Evolutionary conservation across 2,888 invertebrate species (phyloP), one percentile per base, ranked within the genome.

Genomic region (Acleris cristana): DNA sequence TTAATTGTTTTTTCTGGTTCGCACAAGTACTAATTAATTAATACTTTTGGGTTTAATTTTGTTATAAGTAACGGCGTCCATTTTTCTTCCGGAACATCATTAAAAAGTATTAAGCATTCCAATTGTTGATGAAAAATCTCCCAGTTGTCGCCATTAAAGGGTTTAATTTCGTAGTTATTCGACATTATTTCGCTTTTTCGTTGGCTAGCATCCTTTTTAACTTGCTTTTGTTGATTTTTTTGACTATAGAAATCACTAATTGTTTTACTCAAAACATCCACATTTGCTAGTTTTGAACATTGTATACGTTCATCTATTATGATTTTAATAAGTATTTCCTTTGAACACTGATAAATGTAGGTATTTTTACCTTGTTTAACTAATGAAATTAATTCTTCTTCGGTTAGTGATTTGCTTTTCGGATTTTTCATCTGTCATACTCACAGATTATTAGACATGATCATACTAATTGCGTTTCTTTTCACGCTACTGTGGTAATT

Each of bases 41-140:
- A 34, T 34, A 51, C 12, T n/a, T 51, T 51, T 3, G 51, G 51
- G 16, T 10, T 51, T 21, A 51, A 21, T 21, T 51, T 51, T 21
- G 19, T 51, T 5, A 51, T 51, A 8, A 57, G 21, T 21, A 59
- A 44, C 2, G 59, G 59, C 23, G 48, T 48, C 49, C n/a, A 21
- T 51, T 59, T 59, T 26, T 21, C 30, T 26, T 30, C 34, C 1
- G 19, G n/a, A 16, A 49, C 30, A 14, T 59, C 59, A 26, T 59
- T 59, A 23, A 59, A 23, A n/a, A 49, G 2, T 7, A 59, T 59
- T n/a, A 59, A n/a, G 26, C 59, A 59, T 26, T 59, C 59, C n/a
- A 59, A 49, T 59, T 59, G 59, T 26, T 59, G 59, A n/a, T 59
- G 21, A 30, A 59, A 59, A 49, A 16, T 16, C 30, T 59, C 59